These are phyloP conservation scores for Pseudomyrmex pallidus DNA, from an alignment of 1,140 invertebrate genomes.

Conservation along the genomic window DNA sequence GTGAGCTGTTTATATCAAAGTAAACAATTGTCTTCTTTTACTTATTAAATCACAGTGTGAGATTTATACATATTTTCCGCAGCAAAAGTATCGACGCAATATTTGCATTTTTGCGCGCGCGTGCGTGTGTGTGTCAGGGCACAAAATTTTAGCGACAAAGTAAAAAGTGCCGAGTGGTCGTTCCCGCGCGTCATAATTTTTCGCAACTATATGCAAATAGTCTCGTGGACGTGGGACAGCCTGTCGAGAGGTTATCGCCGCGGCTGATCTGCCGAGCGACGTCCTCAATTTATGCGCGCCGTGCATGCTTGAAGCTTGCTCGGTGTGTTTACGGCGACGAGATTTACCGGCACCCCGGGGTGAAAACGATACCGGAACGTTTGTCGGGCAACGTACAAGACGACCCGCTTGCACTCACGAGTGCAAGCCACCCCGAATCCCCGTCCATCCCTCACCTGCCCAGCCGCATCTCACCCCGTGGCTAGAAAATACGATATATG, in stretches of 20 bases:
- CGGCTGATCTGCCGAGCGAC: constrained; percentile 70
- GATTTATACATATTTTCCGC: no score
- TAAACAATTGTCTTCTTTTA: no score
- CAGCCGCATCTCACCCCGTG: background rate
- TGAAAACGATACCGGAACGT: constrained; percentile 69
- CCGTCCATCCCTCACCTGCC: background rate
- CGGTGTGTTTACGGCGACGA: constrained; percentile 68
- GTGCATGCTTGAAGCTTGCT: constrained; percentile 58
- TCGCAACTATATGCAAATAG: constrained; percentile 66
- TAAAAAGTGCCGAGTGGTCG: background rate
- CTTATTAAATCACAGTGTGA: no score
- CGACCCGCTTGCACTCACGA: constrained; percentile 60
- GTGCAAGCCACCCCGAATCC: constrained; percentile 21
- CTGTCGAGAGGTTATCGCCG: constrained; percentile 77
- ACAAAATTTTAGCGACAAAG: background rate
- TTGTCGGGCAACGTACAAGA: constrained; percentile 64
- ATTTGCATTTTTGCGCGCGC: constrained; percentile 2
- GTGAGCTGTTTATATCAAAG: no score
- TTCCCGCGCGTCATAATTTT: constrained; percentile 50
- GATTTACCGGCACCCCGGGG: constrained; percentile 69
- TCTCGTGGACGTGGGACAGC: constrained; percentile 65
- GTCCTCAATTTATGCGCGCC: constrained; percentile 76
- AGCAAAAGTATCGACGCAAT: background rate
- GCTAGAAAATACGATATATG: constrained; percentile 42
- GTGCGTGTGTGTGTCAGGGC: no score